Conservation (phyloP, 2,113 vertebrate genomes). For the Cathartes aura region DNA sequence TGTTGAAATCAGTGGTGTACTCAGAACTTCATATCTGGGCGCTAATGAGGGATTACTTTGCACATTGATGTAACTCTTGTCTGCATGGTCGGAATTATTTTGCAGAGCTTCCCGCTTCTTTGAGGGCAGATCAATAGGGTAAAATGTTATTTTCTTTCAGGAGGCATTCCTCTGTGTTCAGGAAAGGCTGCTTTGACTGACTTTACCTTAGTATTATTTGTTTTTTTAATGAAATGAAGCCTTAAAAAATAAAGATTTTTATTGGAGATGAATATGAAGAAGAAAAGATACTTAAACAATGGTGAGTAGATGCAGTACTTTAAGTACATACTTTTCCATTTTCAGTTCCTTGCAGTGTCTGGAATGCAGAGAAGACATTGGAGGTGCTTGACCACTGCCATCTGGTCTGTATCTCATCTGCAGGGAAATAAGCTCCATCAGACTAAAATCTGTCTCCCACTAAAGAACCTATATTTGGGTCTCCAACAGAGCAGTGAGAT, state of each 20-base stretch:
- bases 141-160: background rate
- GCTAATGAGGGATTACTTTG: background rate
- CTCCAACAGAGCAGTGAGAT: background rate
- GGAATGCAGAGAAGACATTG: background rate
- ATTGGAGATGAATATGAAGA: background rate
- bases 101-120: background rate
- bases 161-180: background rate
- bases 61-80: background rate
- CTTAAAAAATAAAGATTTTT: background rate
- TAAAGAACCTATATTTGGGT: background rate
- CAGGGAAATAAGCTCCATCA: background rate
- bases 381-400: background rate
- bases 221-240: background rate
- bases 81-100: background rate
- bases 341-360: background rate
- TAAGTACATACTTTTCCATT: background rate
- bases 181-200: background rate
- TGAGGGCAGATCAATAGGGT: background rate
- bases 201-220: background rate
- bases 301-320: background rate
- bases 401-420: background rate
- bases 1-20: background rate
- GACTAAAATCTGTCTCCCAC: background rate
- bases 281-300: background rate
- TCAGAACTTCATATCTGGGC: background rate